These are phyloP conservation scores for Sogatella furcifera DNA, from an alignment of 1,140 invertebrate genomes.

Conservation along the genomic window DNA sequence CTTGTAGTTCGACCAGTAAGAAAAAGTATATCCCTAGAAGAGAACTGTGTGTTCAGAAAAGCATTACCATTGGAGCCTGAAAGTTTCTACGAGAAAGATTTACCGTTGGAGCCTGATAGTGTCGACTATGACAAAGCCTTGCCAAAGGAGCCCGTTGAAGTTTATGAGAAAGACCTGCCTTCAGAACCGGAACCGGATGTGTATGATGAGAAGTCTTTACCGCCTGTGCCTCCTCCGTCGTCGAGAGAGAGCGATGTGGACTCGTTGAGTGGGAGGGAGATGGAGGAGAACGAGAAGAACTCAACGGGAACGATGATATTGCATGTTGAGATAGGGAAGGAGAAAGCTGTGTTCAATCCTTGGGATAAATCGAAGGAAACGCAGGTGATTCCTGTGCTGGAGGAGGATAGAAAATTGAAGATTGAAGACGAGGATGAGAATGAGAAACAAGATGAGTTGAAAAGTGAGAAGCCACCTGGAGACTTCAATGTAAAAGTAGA, in stretches of 20 bases:
- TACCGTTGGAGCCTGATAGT: too few relatives aligned
- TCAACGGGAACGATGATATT: neutral
- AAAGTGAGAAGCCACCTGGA: slow-evolving; percentile 20
- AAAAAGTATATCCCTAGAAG: neutral
- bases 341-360: slow-evolving; percentile 15
- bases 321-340: slow-evolving; percentile 11
- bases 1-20: neutral
- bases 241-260: neutral
- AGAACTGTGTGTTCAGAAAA: too few relatives aligned
- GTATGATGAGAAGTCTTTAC: too few relatives aligned
- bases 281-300: neutral
- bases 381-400: slow-evolving; percentile 19
- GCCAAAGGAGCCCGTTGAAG: too few relatives aligned
- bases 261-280: slow-evolving; percentile 3
- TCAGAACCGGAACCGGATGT: too few relatives aligned
- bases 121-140: too few relatives aligned
- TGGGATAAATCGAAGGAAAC: slow-evolving; percentile 21
- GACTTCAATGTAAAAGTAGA: slow-evolving; percentile 26
- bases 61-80: too few relatives aligned
- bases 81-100: too few relatives aligned
- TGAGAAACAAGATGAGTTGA: neutral
- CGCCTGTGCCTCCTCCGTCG: too few relatives aligned
- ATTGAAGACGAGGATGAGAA: neutral
- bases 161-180: too few relatives aligned
- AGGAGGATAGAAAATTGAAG: slow-evolving; percentile 6